A percentile compares a stretch with the other conserved stretches of the same genome.
phyloP scores from a whole-genome alignment of 2,797 vertebrate genomes.

The Malurus leucopterus region DNA sequence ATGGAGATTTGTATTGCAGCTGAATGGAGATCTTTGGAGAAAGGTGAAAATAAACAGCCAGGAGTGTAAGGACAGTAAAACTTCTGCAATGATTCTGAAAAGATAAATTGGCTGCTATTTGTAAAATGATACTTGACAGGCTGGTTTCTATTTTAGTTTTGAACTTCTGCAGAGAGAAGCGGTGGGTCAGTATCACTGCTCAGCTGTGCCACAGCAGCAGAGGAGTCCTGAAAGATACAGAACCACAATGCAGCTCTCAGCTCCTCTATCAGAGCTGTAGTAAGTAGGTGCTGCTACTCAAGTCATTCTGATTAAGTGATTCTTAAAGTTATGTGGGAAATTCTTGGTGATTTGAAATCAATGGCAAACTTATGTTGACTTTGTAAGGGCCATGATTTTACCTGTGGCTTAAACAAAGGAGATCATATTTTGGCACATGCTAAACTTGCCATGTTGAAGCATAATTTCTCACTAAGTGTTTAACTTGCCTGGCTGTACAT shows the following conservation, averaged over 20 bases:
- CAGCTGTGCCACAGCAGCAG: background rate
- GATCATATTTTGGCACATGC: background rate
- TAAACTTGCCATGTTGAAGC: background rate
- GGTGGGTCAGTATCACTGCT: background rate
- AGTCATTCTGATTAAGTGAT: background rate
- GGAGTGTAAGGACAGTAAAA: background rate
- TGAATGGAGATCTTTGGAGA: background rate
- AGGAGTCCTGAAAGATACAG: background rate
- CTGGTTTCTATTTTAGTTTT: background rate
- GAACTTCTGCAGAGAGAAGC: background rate
- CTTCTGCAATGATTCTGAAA: background rate
- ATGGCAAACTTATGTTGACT: background rate
- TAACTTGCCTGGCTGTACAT: background rate
- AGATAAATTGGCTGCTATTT: background rate
- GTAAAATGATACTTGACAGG: background rate
- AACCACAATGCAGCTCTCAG: background rate
- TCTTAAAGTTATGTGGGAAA: background rate
- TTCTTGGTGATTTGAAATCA: background rate
- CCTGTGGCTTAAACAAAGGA: background rate
- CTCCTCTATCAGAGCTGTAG: background rate
- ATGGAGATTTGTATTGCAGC: background rate
- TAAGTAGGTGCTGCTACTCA: background rate
- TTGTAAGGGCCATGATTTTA: background rate
- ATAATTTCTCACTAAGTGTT: background rate
- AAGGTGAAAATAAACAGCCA: background rate